These are phyloP conservation scores for Maccullochella peelii DNA, from an alignment of 2,113 vertebrate species.

Conservation along the genomic window DNA sequence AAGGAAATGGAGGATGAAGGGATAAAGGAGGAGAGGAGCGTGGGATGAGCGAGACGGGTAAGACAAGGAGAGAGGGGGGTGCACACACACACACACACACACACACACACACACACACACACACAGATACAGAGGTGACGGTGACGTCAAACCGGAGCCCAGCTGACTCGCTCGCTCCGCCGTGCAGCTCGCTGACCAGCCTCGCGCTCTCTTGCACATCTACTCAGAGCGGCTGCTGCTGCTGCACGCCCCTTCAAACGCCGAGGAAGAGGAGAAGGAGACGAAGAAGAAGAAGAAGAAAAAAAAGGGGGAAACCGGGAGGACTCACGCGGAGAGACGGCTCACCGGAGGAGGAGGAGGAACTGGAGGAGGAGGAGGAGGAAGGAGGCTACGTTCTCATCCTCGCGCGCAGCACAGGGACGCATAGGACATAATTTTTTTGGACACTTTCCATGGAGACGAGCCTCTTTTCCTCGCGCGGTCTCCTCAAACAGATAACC, in stretches of 20 bases:
- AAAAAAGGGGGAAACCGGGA: not conserved
- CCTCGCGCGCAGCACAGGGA: constrained; percentile 43
- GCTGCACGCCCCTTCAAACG: constrained; percentile 40
- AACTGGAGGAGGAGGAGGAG: constrained; percentile 21
- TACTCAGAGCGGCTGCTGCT: constrained; percentile 59
- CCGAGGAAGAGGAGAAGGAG: constrained; percentile 32
- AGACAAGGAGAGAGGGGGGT: not conserved
- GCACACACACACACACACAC: constrained; percentile 18
- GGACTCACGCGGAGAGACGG: constrained; percentile 25
- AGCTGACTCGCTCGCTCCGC: constrained; percentile 81
- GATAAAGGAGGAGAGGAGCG: constrained; percentile 28
- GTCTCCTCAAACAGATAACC: not conserved
- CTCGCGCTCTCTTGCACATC: constrained; percentile 63
- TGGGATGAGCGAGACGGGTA: constrained; percentile 39
- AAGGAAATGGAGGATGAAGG: not conserved
- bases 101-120: constrained; percentile 15
- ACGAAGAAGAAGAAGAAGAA: not conserved
- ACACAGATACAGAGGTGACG: constrained; percentile 7
- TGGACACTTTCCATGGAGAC: constrained; percentile 19
- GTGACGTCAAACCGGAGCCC: constrained; percentile 83
- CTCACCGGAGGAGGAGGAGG: constrained; percentile 37
- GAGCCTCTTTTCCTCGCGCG: not conserved
- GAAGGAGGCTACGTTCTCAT: constrained; percentile 25
- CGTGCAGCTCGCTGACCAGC: constrained; percentile 57
- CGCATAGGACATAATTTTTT: constrained; percentile 8